Evolutionary conservation across 2,888 invertebrate genomes (phyloP).

Genomic region (Thyatira batis): DNA sequence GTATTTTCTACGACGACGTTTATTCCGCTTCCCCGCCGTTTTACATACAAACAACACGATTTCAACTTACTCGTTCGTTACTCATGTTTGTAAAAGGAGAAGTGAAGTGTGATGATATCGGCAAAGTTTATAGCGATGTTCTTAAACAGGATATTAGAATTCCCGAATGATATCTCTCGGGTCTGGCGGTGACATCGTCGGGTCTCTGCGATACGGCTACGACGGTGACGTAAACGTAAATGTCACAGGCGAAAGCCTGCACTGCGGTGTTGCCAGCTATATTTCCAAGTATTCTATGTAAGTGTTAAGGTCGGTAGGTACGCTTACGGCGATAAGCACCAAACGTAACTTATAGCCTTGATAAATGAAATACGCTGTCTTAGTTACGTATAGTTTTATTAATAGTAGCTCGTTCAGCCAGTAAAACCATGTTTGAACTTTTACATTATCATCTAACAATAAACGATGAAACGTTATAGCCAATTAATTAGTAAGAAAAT

Average conservation of each 20-base stretch:
- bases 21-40: neutral
- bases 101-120: slow-evolving; percentile 7
- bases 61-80: neutral
- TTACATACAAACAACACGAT: neutral
- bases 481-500: neutral
- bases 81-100: neutral
- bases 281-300: slow-evolving; percentile 16
- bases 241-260: slow-evolving; percentile 20
- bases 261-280: slow-evolving; percentile 23
- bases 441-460: too few relatives aligned
- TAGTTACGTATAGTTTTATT: too few relatives aligned
- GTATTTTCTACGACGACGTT: neutral
- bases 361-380: neutral
- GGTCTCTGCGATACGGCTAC: neutral
- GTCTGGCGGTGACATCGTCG: slow-evolving; percentile 14
- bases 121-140: slow-evolving; percentile 31
- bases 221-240: neutral
- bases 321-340: neutral
- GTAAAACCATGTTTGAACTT: too few relatives aligned
- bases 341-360: neutral
- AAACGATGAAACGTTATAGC: too few relatives aligned
- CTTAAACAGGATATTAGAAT: slow-evolving; percentile 50
- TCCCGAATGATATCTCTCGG: slow-evolving; percentile 33
- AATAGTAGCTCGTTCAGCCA: too few relatives aligned
- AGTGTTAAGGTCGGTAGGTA: neutral